Base-by-base conservation (phyloP, 2,888 invertebrate species). In the Drosophila dives region DNA sequence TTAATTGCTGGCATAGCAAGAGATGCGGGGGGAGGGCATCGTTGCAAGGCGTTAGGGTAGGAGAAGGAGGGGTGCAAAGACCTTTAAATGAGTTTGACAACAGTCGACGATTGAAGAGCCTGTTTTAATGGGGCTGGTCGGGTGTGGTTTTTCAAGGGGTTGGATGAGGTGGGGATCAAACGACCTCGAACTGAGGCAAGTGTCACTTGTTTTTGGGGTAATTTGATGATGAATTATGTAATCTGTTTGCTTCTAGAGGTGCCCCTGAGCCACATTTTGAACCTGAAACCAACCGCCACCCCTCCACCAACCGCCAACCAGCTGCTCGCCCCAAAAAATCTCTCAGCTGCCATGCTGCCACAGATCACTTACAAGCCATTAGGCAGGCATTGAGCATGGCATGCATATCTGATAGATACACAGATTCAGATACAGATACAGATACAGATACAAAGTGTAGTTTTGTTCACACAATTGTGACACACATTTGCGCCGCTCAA, bases 311-410 rank as follows among this genome's bases (percentile, higher is more conserved):
- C 29, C 29, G 0, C 0, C 26, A 4, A 29, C 6, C 6, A 29
- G 29, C 29, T 29, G 29, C 29, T 29, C 29, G 0, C 1, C 40
- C 8, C 6, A 42, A 20, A 17, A 7, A 20, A 20, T 4, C 23
- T 36, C 36, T 23, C n/a, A 36, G 17, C 23, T 36, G 11, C 17
- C 42, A 29, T 10, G 40, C 45, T 40, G n/a, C n/a, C 61, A 78
- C 83, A 81, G 69, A 88, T 86, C 85, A 83, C 75, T 83, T 86
- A 81, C 89, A 76, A 83, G 78, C 72, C 83, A 84, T 84, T 83
- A 86, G 72, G 54, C 78, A 78, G 56, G 17, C 64, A 51, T 59
- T 58, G 62, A 55, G 38, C 50, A 36, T 58, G n/a, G 36, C 61
- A 51, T 56, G 60, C 59, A 65, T 72, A 65, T 77, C 71, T 55